These are phyloP conservation scores for Gobiocypris rarus DNA, from an alignment of 2,113 vertebrate species.

Conservation along the genomic window DNA sequence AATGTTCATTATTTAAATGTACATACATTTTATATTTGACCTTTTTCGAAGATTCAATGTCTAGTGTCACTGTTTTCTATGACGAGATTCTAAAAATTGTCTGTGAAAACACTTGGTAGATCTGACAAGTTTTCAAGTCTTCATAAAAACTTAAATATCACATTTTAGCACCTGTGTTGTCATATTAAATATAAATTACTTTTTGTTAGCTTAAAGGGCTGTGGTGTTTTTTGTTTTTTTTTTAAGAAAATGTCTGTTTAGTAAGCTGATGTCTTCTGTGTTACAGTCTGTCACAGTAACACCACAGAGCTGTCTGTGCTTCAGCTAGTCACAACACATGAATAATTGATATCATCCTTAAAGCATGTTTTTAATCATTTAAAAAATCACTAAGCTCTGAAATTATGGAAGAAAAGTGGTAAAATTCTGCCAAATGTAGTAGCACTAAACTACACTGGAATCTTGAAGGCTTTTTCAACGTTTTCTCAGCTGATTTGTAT, in stretches of 20 bases:
- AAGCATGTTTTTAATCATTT: slow-evolving; percentile 25
- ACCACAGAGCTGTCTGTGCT: slow-evolving; percentile 4
- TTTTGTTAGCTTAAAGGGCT: not conserved
- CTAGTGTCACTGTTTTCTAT: too few relatives aligned
- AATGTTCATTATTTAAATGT: too few relatives aligned
- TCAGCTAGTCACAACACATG: slow-evolving; percentile 31
- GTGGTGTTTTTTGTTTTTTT: not conserved
- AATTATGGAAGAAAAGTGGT: slow-evolving; percentile 2
- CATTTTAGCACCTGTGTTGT: not conserved
- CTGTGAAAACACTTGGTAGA: not conserved
- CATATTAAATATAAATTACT: not conserved
- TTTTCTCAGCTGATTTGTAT: not conserved
- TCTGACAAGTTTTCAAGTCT: not conserved
- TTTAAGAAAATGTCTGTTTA: not conserved
- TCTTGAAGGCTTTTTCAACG: not conserved
- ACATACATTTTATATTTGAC: too few relatives aligned
- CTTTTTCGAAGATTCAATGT: too few relatives aligned
- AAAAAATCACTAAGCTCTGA: slow-evolving; percentile 18
- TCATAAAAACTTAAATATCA: not conserved
- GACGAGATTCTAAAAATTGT: too few relatives aligned
- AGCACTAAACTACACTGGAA: not conserved
- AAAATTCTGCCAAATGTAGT: slow-evolving; percentile 2
- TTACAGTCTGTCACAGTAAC: slow-evolving; percentile 1
- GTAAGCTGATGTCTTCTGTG: not conserved
- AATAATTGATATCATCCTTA: not conserved